Base-by-base conservation (phyloP, 2,888 invertebrate genomes). In the Diadegma fenestrale region DNA sequence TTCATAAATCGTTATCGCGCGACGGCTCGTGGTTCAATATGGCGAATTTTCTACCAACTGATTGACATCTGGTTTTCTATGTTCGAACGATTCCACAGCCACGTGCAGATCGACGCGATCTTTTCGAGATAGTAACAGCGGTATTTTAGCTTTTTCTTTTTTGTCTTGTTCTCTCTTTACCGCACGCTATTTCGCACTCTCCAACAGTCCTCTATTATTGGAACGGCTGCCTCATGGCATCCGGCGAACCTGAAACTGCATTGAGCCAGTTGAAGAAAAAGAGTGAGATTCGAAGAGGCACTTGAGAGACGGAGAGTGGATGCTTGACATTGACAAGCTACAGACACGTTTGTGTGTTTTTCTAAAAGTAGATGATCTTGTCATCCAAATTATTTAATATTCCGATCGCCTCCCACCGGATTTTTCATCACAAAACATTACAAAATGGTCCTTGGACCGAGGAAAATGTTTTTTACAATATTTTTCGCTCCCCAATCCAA, bases 301-400 rank as follows among this genome's bases (percentile, higher is more conserved):
- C 8, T 14, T 45, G 84, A 69, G 58, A 26, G 80, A 58, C 64
- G 51, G 81, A 68, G 43, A 76, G 73, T 64, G 68, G 69, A 58
- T 68, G 71, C 58, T 66, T 83, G 82, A 83, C 86, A 86, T 83
- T 83, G 83, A 83, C 19, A 69, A 5, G 72, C 68, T 66, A 30
- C 26, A 76, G 73, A 69, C 76, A 75, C 61, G 68, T 54, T 84
- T 33, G 33, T 41, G 64, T 80, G 69, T 54, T 43, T 73, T 54
- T 68, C 54, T 75, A 63, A 71, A 66, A 85, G 77, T 82, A 82
- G 64, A 76, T 72, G 72, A 48, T 66, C 45, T 80, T 22, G 33
- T 71, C 64, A 33, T 51, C 33, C 54, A 7, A 22, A 19, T 54
- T n/a, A 66, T 33, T 22, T 4, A 12, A 54, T 54, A 54, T 54